Base-by-base conservation (phyloP, 2,797 vertebrate genomes). In the Tenualosa ilisha region DNA sequence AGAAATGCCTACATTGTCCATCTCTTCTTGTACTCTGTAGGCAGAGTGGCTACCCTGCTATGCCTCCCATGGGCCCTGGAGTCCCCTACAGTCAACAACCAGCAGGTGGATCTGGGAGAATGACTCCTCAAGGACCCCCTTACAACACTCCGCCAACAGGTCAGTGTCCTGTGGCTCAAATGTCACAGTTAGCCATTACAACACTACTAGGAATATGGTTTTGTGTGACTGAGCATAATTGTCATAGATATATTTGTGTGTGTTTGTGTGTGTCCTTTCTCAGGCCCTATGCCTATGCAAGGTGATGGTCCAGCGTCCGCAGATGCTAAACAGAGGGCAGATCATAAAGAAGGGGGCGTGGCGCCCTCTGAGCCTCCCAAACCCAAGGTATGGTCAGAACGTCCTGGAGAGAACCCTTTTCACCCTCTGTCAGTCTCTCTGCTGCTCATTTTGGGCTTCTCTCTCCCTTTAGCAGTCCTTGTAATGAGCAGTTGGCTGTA, bases 31-130 rank as follows among this genome's bases (percentile, higher is more conserved):
- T 82, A 82, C 6, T 85, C 15, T n/a, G 0, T 88, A 98, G 97
- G 94, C 97, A 97, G 94, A 93, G 95, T 89, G 95, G 90, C 86
- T 98, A 96, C 89, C 95, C 96, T 37, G 95, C 94, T 86, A 94
- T 97, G 94, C 95, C 94, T 84, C 94, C 94, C 53, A 94, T 96
- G 95, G 95, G 95, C 88, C 95, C 96, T 86, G 96, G 93, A 88
- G 95, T 95, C 81, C 94, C 96, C 86, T 98, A 97, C 91, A 96
- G 91, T 91, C 97, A 97, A 90, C 94, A 96, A 0, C 93, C 96
- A 89, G 96, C 95, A 92, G 96, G 94, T 92, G 97, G 90, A 93
- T 96, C 96, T 5, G 94, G 94, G 79, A 94, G 97, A 92, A 96
- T 97, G 96, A 97, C 94, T 56, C 94, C 97, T 0, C 97, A 97